Conservation (phyloP, 35 echinoderm and acorn worm species). For the Ophioderma brevispina region DNA sequence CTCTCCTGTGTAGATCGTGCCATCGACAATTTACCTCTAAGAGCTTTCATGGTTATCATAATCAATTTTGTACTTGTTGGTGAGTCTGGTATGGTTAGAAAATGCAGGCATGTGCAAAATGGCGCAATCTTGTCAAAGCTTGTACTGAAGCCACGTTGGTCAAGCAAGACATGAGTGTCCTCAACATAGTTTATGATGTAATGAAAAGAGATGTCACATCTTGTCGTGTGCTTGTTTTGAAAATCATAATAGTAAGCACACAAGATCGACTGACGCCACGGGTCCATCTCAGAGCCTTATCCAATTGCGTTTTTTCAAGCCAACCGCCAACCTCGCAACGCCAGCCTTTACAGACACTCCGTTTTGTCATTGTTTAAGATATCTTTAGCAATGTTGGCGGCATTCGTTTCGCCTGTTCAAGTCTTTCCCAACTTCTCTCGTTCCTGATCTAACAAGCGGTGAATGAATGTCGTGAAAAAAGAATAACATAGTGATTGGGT, state of each 20-base stretch:
- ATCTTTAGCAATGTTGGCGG: not conserved
- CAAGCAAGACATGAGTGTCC: not conserved
- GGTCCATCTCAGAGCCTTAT: not conserved
- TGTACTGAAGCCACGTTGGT: not conserved
- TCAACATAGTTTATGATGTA: not conserved
- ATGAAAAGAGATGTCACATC: not conserved
- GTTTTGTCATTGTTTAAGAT: not conserved
- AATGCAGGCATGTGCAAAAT: no score
- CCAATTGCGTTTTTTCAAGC: not conserved
- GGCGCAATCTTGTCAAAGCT: not conserved
- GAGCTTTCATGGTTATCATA: not conserved
- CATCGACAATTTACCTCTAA: constrained; percentile 42
- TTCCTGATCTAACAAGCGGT: not conserved
- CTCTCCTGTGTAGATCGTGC: not conserved
- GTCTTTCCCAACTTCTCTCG: not conserved
- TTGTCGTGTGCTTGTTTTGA: not conserved
- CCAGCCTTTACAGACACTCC: constrained; percentile 8
- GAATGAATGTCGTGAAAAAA: no score
- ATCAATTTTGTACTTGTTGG: constrained; percentile 35
- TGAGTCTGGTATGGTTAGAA: constrained; percentile 16
- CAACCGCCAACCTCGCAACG: constrained; percentile 3
- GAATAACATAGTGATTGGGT: no score
- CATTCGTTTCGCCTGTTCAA: not conserved
- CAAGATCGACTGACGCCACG: no score
- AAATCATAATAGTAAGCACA: constrained; percentile 2